These are phyloP conservation scores for Chelidonichthys spinosus DNA, from an alignment of 2,797 vertebrate species.

Conservation along the genomic window DNA sequence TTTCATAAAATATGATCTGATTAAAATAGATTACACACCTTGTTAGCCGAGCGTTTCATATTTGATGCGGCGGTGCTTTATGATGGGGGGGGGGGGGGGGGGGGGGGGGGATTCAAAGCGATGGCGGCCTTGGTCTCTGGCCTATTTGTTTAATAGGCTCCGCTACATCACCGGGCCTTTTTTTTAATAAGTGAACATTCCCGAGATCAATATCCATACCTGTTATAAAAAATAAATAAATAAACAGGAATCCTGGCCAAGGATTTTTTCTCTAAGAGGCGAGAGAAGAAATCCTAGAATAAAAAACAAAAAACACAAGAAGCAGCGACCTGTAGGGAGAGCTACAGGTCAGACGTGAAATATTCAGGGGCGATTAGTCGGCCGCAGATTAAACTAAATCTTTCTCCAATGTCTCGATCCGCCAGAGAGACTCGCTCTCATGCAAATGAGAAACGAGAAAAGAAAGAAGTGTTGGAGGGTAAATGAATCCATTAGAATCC, in stretches of 20 bases:
- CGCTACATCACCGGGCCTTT: constrained; percentile 70
- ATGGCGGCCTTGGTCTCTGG: constrained; percentile 75
- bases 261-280: no score
- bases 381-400: constrained; percentile 42
- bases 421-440: constrained; percentile 33
- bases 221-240: constrained; percentile 47
- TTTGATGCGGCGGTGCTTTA: constrained; percentile 69
- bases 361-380: constrained; percentile 56
- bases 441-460: constrained; percentile 59
- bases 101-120: constrained; percentile 77
- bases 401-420: constrained; percentile 33
- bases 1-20: constrained; percentile 83
- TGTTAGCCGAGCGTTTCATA: constrained; percentile 80
- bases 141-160: constrained; percentile 82
- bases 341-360: constrained; percentile 65
- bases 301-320: constrained; percentile 73
- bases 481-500: constrained; percentile 69
- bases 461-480: constrained; percentile 61
- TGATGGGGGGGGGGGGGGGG: no score
- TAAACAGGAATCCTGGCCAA: constrained; percentile 43
- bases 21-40: constrained; percentile 84
- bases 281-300: no score
- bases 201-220: constrained; percentile 77
- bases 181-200: constrained; percentile 74
- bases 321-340: constrained; percentile 59